phyloP scores from a whole-genome alignment of 2,113 vertebrate species.

The Sphyrna mokarran region DNA sequence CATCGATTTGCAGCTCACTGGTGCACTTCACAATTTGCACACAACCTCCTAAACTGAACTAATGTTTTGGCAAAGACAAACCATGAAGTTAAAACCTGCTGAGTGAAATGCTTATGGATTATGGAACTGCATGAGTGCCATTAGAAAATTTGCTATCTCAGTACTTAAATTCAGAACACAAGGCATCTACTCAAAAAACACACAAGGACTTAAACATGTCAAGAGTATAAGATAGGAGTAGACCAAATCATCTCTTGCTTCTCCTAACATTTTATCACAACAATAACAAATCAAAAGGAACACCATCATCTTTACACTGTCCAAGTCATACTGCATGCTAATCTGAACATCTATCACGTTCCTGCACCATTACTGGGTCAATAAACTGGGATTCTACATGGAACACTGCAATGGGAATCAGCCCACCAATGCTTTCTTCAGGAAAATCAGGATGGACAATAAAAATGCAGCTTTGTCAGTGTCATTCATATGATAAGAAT shows the following conservation, averaged over 20 bases:
- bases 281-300: neutral
- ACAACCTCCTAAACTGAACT: neutral
- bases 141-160: neutral
- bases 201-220: neutral
- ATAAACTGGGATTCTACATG: neutral
- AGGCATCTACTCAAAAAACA: neutral
- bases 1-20: neutral
- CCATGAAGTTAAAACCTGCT: neutral
- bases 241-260: neutral
- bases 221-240: neutral
- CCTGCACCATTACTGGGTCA: neutral
- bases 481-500: neutral
- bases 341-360: neutral
- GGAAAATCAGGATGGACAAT: neutral
- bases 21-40: neutral
- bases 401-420: neutral
- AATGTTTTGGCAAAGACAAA: neutral
- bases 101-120: neutral
- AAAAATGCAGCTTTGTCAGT: neutral
- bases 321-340: neutral
- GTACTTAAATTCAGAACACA: neutral
- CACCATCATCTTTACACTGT: neutral
- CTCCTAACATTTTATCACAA: neutral
- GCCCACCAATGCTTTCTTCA: neutral
- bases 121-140: neutral